These are phyloP conservation scores for Chaetoderma sp. DNA, from an alignment of 2,888 invertebrate genomes.

Conservation along the genomic window DNA sequence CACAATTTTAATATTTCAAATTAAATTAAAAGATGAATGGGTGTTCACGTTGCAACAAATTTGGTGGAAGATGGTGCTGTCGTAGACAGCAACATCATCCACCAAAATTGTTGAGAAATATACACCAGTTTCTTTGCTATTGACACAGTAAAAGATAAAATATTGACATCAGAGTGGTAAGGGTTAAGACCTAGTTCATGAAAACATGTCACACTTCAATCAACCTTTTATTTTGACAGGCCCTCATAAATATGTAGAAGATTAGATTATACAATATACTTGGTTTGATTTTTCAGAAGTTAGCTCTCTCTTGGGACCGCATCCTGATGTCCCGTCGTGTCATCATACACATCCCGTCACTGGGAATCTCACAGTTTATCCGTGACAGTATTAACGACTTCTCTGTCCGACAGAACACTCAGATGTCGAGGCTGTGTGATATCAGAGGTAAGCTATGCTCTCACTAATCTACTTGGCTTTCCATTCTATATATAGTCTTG, in stretches of 20 bases:
- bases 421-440: constrained; percentile 69
- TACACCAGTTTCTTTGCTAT: too few species aligned
- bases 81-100: too few species aligned
- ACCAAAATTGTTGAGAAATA: too few species aligned
- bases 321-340: constrained; percentile 61
- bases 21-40: too few species aligned
- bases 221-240: neutral
- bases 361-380: constrained; percentile 63
- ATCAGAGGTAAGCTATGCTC: constrained; percentile 53
- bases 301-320: constrained; percentile 61
- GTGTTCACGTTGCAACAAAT: too few species aligned
- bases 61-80: neutral
- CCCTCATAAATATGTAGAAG: neutral
- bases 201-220: neutral
- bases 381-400: constrained; percentile 63
- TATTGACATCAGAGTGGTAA: too few species aligned
- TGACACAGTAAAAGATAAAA: too few species aligned
- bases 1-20: too few species aligned
- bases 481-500: too few species aligned
- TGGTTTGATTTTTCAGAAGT: constrained; percentile 56
- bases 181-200: neutral
- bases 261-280: too few species aligned
- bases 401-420: constrained; percentile 64
- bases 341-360: constrained; percentile 67
- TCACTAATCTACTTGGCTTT: neutral